A percentile compares a stretch with the other conserved stretches of the same genome.
Evolutionary conservation across 2,113 vertebrate species (phyloP).

Genomic region (Theropithecus gelada): DNA sequence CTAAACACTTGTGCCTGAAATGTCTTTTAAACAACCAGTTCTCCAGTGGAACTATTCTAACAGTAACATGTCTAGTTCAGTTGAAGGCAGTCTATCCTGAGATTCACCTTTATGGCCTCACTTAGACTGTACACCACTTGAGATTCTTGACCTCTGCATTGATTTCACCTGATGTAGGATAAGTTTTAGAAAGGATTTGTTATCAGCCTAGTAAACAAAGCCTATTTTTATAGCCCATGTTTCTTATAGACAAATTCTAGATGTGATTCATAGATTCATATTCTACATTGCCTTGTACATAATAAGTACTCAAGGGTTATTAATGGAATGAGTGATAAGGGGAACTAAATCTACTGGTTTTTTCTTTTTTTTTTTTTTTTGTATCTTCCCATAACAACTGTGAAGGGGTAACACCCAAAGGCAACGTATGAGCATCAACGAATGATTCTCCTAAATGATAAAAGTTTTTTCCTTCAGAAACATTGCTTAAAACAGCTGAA

Average conservation of each 20-base stretch:
- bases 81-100: not conserved
- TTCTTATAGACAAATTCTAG: not conserved
- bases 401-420: not conserved
- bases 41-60: not conserved
- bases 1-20: not conserved
- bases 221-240: not conserved
- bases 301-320: not conserved
- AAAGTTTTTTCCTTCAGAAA: conserved; percentile 17
- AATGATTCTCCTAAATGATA: not conserved
- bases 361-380: not conserved
- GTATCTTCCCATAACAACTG: not conserved
- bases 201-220: not conserved
- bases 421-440: not conserved
- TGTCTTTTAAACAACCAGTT: not conserved
- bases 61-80: not conserved
- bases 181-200: not conserved
- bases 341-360: not conserved
- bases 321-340: not conserved
- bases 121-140: not conserved
- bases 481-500: conserved; percentile 21
- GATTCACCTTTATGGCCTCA: not conserved
- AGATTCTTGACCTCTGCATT: not conserved
- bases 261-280: not conserved
- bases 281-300: not conserved
- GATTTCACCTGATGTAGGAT: not conserved